A percentile compares a stretch with the other conserved stretches of the same genome.
Evolutionary conservation across 2,888 invertebrate genomes (phyloP).

Genomic region (Scaptomyza reducta): DNA sequence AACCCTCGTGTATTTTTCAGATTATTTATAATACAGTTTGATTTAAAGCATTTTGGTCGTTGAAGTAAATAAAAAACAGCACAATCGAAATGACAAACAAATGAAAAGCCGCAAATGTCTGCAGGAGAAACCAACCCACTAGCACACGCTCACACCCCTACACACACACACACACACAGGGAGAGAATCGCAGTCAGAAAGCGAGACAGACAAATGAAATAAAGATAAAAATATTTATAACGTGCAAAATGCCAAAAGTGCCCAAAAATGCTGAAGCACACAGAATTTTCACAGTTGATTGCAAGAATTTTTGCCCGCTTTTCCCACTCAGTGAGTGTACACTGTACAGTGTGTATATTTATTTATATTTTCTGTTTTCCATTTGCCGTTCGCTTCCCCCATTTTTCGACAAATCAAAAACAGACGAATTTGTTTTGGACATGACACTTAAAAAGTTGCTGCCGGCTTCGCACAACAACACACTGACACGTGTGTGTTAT

Average conservation of each 20-base stretch:
- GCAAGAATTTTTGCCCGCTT: constrained; percentile 50
- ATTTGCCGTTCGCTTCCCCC: constrained; percentile 36
- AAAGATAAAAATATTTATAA: constrained; percentile 79
- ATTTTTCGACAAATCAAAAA: constrained; percentile 83
- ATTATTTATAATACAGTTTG: constrained; percentile 61
- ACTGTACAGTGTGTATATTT: constrained; percentile 3
- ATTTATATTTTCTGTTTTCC: constrained; percentile 25
- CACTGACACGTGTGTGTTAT: constrained; percentile 63
- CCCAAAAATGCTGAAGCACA: constrained; percentile 32
- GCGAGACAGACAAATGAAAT: constrained; percentile 59
- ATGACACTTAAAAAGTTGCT: constrained; percentile 81
- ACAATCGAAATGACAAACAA: constrained; percentile 64
- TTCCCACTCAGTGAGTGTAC: constrained; percentile 11
- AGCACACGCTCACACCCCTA: background rate
- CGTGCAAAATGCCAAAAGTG: constrained; percentile 69
- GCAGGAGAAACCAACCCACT: constrained; percentile 39
- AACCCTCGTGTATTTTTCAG: constrained; percentile 26
- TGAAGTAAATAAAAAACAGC: constrained; percentile 52
- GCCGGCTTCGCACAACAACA: constrained; percentile 39
- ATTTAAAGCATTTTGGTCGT: constrained; percentile 55
- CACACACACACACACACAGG: constrained; percentile 7
- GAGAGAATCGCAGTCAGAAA: constrained; percentile 19
- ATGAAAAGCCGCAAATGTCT: constrained; percentile 52
- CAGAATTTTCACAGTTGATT: constrained; percentile 57
- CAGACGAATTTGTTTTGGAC: constrained; percentile 84